These are phyloP conservation scores for Beaufortia kweichowensis DNA, from an alignment of 2,113 vertebrate species.

Conservation along the genomic window DNA sequence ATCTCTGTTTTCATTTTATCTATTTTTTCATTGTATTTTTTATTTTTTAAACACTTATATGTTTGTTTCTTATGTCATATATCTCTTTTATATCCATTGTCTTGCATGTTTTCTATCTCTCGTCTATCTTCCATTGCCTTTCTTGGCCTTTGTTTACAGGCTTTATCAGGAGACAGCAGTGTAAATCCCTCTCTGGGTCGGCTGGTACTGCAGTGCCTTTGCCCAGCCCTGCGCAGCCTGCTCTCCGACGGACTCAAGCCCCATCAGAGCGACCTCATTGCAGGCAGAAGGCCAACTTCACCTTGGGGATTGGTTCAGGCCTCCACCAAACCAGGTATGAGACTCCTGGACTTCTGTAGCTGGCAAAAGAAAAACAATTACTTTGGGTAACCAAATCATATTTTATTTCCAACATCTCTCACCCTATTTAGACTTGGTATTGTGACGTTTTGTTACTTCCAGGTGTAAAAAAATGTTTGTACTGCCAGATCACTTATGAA, in stretches of 20 bases:
- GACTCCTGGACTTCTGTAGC: background rate
- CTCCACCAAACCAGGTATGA: constrained; percentile 84
- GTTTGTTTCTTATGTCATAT: background rate
- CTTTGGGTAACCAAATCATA: background rate
- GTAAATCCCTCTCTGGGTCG: constrained; percentile 89
- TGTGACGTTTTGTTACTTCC: too few relatives aligned
- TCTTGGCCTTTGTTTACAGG: constrained; percentile 66
- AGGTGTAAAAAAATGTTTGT: background rate
- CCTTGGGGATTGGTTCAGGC: constrained; percentile 92
- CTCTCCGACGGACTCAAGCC: constrained; percentile 90
- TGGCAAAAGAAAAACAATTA: too few relatives aligned
- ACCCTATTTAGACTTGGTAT: background rate
- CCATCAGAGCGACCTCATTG: constrained; percentile 92
- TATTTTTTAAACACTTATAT: constrained; percentile 4
- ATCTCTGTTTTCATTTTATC: constrained; percentile 34
- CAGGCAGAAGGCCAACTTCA: constrained; percentile 86
- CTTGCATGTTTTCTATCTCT: background rate
- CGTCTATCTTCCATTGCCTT: constrained; percentile 10
- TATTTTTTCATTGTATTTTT: constrained; percentile 8
- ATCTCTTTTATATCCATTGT: constrained; percentile 9
- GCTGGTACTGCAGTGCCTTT: constrained; percentile 87
- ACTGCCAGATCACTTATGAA: too few relatives aligned
- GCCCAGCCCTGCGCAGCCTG: constrained; percentile 84
- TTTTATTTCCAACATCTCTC: background rate
- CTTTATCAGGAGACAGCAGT: constrained; percentile 90